Base-by-base conservation (phyloP, 2,113 vertebrate genomes). In the Cottus gobio region DNA sequence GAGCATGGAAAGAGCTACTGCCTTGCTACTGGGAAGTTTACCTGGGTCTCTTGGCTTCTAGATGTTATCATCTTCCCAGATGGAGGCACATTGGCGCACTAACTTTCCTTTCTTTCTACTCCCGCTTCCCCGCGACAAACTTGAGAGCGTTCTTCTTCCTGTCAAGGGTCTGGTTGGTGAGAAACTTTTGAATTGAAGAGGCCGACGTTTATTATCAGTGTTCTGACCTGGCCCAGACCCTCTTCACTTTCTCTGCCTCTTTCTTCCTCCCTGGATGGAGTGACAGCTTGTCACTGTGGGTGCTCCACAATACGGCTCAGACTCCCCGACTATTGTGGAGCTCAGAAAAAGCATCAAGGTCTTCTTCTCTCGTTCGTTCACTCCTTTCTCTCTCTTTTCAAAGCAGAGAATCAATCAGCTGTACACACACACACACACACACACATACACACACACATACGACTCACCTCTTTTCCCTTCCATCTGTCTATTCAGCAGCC, bases 341-440 rank as follows among this genome's bases (percentile, higher is more conserved):
- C 83, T 83, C 63, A 71, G 82, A 79, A 44, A 90, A 90, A 78
- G 86, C 89, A 91, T 85, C 91, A 91, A 90, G 92, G 88, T 92
- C 87, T 92, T 92, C 89, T 80, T 93, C 93, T 90, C 89, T 87
- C 80, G 85, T 90, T 80, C 84, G 42, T 84, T 87, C 90, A 74
- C 77, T 86, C 75, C 86, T 89, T 86, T 87, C 80, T 87, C 85
- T 80, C 76, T 82, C 90, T 90, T 90, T 92, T 92, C 89, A 93
- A 94, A 92, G 91, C 96, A 93, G 89, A 93, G 96, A 97, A 97
- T 98, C 97, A 97, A 97, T 98, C 97, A 97, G 96, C 92, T 92
- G 89, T 92, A 91, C 92, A 93, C 91, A 88, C 90, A 88, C 90
- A 85, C 82, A 82, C 78, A 48, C 76, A 79, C 20, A 54, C 48